Conservation (phyloP, 2,113 vertebrate genomes). For the Nerophis lumbriciformis region DNA sequence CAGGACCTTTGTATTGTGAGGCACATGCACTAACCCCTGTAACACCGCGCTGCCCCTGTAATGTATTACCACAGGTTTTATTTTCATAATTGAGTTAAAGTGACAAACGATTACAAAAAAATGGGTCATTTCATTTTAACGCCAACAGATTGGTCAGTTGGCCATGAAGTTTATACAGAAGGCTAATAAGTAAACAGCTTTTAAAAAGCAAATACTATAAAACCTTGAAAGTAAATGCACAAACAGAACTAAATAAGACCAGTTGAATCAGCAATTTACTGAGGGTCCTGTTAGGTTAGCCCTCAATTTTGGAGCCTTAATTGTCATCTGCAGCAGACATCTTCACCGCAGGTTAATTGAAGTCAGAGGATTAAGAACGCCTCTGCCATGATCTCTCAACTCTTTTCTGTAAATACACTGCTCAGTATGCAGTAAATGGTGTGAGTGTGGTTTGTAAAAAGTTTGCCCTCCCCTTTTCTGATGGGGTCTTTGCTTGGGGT, state of each 20-base stretch:
- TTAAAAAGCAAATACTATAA: background rate
- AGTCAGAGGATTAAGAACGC: conserved; percentile 52
- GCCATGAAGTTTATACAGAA: no score
- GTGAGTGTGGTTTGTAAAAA: conserved; percentile 31
- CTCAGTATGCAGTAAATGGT: conserved; percentile 22
- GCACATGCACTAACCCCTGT: no score
- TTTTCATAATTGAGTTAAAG: background rate
- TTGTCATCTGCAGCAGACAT: conserved; percentile 44
- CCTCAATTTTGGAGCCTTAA: conserved; percentile 39
- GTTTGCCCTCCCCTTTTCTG: conserved; percentile 22
- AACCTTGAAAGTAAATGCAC: conserved; percentile 3
- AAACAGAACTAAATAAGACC: conserved; percentile 34
- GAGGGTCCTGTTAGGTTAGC: conserved; percentile 23
- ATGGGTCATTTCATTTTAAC: background rate
- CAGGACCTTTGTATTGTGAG: no score
- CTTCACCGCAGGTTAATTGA: conserved; percentile 58
- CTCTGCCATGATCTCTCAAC: conserved; percentile 42
- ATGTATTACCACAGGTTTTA: no score
- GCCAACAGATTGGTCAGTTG: no score
- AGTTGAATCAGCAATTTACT: conserved; percentile 29
- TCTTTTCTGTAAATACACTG: conserved; percentile 37
- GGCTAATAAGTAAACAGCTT: no score
- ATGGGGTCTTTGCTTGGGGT: conserved; percentile 48
- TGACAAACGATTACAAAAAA: conserved; percentile 2
- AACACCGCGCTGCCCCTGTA: no score